A percentile compares a stretch with the other conserved stretches of the same genome.
Conservation (phyloP, 2,113 vertebrate genomes). For the Caranx melampygus region DNA sequence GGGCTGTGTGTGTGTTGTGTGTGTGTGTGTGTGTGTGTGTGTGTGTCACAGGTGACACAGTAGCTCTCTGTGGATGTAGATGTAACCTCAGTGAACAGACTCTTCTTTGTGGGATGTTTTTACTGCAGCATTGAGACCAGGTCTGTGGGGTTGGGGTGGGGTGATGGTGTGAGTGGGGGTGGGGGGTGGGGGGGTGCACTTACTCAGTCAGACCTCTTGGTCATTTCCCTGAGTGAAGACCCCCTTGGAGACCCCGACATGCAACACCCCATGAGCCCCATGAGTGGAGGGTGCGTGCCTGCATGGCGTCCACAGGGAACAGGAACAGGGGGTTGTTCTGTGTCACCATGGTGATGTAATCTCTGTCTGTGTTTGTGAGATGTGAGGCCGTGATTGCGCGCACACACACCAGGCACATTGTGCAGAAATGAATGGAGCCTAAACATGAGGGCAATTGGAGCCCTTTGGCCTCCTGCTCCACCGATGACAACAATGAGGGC, state of each 20-base stretch:
- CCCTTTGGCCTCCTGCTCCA: no score
- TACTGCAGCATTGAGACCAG: slow-evolving; percentile 18
- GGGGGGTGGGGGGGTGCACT: neutral
- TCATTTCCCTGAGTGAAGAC: slow-evolving; percentile 18
- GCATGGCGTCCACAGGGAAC: slow-evolving; percentile 9
- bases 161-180: neutral
- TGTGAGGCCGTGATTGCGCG: slow-evolving; percentile 41
- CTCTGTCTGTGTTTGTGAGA: slow-evolving; percentile 56
- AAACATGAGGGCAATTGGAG: no score
- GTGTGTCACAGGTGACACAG: neutral
- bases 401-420: slow-evolving; percentile 27
- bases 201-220: neutral
- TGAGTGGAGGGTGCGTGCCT: slow-evolving; percentile 18
- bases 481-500: no score
- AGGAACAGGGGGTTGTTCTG: slow-evolving; percentile 42
- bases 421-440: no score
- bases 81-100: slow-evolving; percentile 32
- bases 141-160: neutral
- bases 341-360: slow-evolving; percentile 63
- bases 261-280: slow-evolving; percentile 1
- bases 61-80: slow-evolving; percentile 4
- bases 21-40: neutral
- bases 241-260: slow-evolving; percentile 21
- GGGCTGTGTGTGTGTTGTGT: neutral
- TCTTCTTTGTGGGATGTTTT: slow-evolving; percentile 2